Base-by-base conservation (phyloP, 2,888 invertebrate species). In the Eilema depressum region DNA sequence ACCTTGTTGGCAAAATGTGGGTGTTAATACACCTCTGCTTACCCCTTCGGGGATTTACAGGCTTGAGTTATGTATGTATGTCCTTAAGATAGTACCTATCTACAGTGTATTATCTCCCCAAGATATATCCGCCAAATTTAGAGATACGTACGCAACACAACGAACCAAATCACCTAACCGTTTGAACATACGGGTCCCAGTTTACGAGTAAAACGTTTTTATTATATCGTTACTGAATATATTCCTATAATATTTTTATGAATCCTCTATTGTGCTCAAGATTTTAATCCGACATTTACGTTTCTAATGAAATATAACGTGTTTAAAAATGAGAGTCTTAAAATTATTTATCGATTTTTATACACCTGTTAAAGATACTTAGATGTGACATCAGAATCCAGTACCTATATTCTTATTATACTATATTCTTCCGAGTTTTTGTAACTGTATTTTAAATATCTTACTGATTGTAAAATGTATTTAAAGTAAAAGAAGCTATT, bases 161-260 rank as follows among this genome's bases (percentile, higher is more conserved):
- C 2, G 37, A 66, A 57, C 17, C 8, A 70, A 63, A 61, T 37
- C 30, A 26, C 64, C 26, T 30, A 28, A 5, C 28, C 56, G 62
- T 57, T 57, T n/a, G 53, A 26, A 65, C 30, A 68, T 70, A 69
- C 62, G 63, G 71, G 73, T 69, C 70, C 65, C 63, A 41, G 59
- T 79, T 77, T 75, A 73, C 62, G 70, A 66, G 62, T 68, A 26
- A 76, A 78, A 71, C 69, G n/a, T 67, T 78, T 81, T 82, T 79
- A 79, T 74, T 73, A 73, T 62, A 66, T 68, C 59, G 68, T 82
- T 72, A 74, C 66, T 57, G 33, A 77, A 83, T 81, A 75, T 82
- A 82, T 82, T 76, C 72, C 74, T 64, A 74, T 72, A 79, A 82
- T 82, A 82, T 82, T 82, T 82, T 82, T 82, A 79, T 73, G 72